phyloP scores from a whole-genome alignment of 1,140 invertebrate species.

The Drosophila mojavensis region DNA sequence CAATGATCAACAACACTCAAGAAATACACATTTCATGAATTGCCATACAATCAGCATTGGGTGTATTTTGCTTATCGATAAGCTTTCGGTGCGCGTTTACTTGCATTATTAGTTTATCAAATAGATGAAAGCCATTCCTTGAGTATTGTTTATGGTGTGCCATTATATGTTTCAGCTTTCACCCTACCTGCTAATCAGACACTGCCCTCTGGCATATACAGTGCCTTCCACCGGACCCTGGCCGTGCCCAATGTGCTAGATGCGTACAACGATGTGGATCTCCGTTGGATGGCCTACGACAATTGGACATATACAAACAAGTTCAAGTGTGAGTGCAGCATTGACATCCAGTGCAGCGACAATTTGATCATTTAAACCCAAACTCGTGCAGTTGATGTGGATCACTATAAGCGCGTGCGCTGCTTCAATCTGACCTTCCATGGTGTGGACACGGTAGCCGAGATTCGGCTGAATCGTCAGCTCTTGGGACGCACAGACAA shows the following conservation, averaged over 20 bases:
- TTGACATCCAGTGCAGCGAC: neutral
- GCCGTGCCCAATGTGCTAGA: constrained; percentile 85
- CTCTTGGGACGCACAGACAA: constrained; percentile 90
- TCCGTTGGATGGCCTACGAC: constrained; percentile 92
- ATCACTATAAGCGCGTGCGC: constrained; percentile 50
- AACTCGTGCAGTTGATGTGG: constrained; percentile 47
- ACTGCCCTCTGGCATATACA: constrained; percentile 94
- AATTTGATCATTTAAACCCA: neutral
- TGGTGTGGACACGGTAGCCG: constrained; percentile 94
- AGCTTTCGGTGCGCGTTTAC: constrained; percentile 4
- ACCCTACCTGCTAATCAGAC: constrained; percentile 84
- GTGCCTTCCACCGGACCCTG: constrained; percentile 86
- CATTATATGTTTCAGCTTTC: constrained; percentile 35
- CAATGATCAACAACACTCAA: constrained; percentile 7
- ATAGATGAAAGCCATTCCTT: neutral
- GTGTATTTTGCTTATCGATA: constrained; percentile 20
- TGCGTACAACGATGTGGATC: constrained; percentile 91
- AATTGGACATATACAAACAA: constrained; percentile 90
- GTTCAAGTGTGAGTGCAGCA: constrained; percentile 84
- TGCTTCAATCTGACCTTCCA: constrained; percentile 88
- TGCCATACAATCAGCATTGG: constrained; percentile 33
- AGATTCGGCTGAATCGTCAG: constrained; percentile 89
- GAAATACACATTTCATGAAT: constrained; percentile 8
- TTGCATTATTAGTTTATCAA: neutral
- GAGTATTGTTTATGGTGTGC: neutral